Conservation (phyloP, 1,140 invertebrate genomes). For the Ectropis grisescens region DNA sequence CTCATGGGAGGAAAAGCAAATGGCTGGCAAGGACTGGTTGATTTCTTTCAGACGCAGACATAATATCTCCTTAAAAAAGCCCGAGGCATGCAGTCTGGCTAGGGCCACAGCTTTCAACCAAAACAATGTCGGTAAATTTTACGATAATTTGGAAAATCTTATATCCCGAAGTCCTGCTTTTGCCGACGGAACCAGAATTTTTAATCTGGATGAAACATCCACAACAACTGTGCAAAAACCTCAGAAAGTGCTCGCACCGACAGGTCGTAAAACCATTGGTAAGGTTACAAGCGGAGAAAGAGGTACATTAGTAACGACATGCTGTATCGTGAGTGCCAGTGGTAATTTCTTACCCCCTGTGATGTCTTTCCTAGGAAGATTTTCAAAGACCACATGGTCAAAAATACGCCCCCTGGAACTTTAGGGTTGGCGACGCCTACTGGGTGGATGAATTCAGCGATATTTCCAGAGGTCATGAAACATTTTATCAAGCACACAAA, state of each 20-base stretch:
- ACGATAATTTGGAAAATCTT: slow-evolving; percentile 17
- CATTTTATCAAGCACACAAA: slow-evolving; percentile 49
- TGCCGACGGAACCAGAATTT: slow-evolving; percentile 20
- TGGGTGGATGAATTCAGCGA: slow-evolving; percentile 54
- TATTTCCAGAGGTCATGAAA: slow-evolving; percentile 58
- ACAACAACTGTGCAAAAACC: slow-evolving; percentile 55
- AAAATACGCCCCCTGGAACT: slow-evolving; percentile 35
- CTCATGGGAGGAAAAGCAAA: slow-evolving; percentile 24
- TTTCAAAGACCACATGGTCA: slow-evolving; percentile 37
- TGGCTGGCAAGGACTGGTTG: slow-evolving; percentile 24
- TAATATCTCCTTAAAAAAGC: slow-evolving; percentile 34
- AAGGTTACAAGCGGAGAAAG: slow-evolving; percentile 29
- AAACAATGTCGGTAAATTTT: slow-evolving; percentile 29
- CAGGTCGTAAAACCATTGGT: slow-evolving; percentile 11
- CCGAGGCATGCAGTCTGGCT: slow-evolving; percentile 29
- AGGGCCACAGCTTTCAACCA: slow-evolving; percentile 33
- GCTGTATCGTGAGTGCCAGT: slow-evolving; percentile 29
- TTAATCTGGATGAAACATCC: slow-evolving; percentile 55
- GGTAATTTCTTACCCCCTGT: slow-evolving; percentile 17
- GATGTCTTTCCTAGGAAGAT: slow-evolving; percentile 36
- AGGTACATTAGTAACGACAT: slow-evolving; percentile 40
- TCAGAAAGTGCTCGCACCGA: slow-evolving; percentile 24
- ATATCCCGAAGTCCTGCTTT: slow-evolving; percentile 6
- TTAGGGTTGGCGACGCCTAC: slow-evolving; percentile 40
- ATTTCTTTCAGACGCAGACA: slow-evolving; percentile 19